These are phyloP conservation scores for Ramphastos sulfuratus DNA, from an alignment of 2,113 vertebrate genomes.

Conservation along the genomic window DNA sequence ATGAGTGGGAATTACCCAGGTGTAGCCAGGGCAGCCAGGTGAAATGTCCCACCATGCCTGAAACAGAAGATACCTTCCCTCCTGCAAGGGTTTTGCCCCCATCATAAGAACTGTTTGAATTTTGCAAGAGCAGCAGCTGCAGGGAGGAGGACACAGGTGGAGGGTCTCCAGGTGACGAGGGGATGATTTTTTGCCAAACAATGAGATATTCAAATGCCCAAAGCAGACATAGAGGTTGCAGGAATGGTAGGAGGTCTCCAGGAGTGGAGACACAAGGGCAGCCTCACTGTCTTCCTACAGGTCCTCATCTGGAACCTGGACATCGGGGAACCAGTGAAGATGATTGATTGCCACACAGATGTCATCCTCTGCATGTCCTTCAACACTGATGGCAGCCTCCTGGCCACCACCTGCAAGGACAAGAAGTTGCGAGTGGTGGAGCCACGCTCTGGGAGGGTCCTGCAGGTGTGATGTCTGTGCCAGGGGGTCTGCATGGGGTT, in stretches of 20 bases:
- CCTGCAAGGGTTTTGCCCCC: background rate
- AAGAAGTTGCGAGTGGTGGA: slow-evolving; percentile 92
- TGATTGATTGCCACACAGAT: slow-evolving; percentile 96
- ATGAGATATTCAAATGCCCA: background rate
- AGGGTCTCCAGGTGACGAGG: background rate
- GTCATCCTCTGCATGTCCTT: slow-evolving; percentile 98
- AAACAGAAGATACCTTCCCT: background rate
- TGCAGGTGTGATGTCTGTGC: slow-evolving; percentile 80
- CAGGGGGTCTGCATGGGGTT: fast-evolving
- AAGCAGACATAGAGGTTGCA: background rate
- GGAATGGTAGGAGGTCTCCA: background rate
- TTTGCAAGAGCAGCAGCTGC: background rate
- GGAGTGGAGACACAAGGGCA: background rate
- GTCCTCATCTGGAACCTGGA: slow-evolving; percentile 99
- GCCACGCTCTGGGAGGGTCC: slow-evolving; percentile 89
- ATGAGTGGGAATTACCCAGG: fast-evolving
- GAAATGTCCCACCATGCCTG: fast-evolving
- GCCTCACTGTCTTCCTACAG: slow-evolving; percentile 55
- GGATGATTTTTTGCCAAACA: background rate
- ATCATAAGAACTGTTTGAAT: background rate
- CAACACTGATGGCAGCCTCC: slow-evolving; percentile 92
- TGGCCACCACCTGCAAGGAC: slow-evolving; percentile 96
- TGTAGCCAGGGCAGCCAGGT: fast-evolving
- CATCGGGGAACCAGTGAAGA: slow-evolving; percentile 92
- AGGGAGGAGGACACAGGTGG: no score